Evolutionary conservation across 2,113 vertebrate species (phyloP), one percentile per base, ranked within the genome.

Genomic region (Microcebus jonahi): DNA sequence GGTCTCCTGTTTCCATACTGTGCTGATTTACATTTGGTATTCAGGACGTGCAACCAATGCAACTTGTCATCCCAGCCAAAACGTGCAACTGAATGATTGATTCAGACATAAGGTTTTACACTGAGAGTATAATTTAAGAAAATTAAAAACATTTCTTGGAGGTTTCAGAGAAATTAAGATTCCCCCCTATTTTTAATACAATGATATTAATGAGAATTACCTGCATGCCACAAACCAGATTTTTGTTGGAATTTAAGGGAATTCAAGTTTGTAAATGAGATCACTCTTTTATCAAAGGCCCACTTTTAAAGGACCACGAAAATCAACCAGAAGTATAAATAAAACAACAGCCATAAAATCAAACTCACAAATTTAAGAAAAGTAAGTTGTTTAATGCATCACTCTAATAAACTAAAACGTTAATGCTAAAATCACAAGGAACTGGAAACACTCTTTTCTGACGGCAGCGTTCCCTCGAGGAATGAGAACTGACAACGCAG

Each of bases 401-500:
- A 27, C 50, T 61, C 45, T 23, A 70, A 45, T 3, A 67, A 31
- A 27, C 23, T 31, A 31, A 36, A 23, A 8, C 10, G 20, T 31
- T 36, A 31, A 57, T 7, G 29, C 48, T 80, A 36, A 88, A 71
- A 48, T 23, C 61, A 23, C 1, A 42, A 23, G 36, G 27, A 14
- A 50, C 29, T 6, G 23, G 8, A 86, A 17, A 20, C 2, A 8
- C 4, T 42, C 57, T 53, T 36, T 36, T 11, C 57, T 15, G 50
- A 12, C 2, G 10, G 20, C 21, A 83, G 3, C 6, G 8, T 53
- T 2, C 12, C 48, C 34, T 29, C 1, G 48, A 50, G 13, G n/a
- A 23, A 4, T 13, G 6, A 15, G 34, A 39, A 1, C 5, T 6
- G 2, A 0, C 5, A 1, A 2, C 4, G 3, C 63, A 2, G 5